phyloP scores from a whole-genome alignment of 2,888 invertebrate genomes.

The Polydrusus pterygomalis region DNA sequence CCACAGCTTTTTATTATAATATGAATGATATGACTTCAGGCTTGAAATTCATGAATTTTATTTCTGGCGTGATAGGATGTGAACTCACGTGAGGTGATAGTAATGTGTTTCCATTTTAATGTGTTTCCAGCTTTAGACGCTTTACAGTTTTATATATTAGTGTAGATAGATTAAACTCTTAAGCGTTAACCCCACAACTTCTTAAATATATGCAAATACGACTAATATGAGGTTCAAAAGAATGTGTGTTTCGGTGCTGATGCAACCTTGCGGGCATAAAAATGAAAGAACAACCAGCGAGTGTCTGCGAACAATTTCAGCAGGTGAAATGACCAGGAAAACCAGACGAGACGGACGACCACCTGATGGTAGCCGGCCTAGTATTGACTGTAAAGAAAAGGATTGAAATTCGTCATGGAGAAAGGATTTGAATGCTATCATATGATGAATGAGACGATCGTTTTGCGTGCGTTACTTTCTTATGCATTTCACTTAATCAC shows the following conservation, averaged over 20 bases:
- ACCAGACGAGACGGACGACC: constrained; percentile 45
- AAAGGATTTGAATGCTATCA: constrained; percentile 28
- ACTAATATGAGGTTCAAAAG: not conserved
- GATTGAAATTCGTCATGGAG: constrained; percentile 15
- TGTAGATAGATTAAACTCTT: too few relatives aligned
- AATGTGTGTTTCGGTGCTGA: constrained; percentile 32
- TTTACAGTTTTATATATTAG: too few relatives aligned
- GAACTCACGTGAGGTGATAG: too few relatives aligned
- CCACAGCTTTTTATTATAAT: too few relatives aligned
- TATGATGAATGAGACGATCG: not conserved
- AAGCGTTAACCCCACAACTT: not conserved
- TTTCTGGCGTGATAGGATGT: too few relatives aligned
- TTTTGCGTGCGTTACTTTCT: constrained; percentile 35
- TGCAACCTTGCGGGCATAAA: constrained; percentile 15
- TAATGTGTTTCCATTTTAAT: too few relatives aligned
- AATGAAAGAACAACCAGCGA: constrained; percentile 8
- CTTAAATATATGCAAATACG: not conserved
- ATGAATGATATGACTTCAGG: too few relatives aligned
- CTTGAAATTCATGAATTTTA: too few relatives aligned
- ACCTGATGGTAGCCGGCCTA: constrained; percentile 38
- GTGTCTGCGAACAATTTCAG: constrained; percentile 16
- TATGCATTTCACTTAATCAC: constrained; percentile 31
- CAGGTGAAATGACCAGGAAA: constrained; percentile 40
- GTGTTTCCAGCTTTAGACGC: too few relatives aligned
- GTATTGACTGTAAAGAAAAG: constrained; percentile 17